These are phyloP conservation scores for Girardinichthys multiradiatus DNA, from an alignment of 2,113 vertebrate species.

Conservation along the genomic window DNA sequence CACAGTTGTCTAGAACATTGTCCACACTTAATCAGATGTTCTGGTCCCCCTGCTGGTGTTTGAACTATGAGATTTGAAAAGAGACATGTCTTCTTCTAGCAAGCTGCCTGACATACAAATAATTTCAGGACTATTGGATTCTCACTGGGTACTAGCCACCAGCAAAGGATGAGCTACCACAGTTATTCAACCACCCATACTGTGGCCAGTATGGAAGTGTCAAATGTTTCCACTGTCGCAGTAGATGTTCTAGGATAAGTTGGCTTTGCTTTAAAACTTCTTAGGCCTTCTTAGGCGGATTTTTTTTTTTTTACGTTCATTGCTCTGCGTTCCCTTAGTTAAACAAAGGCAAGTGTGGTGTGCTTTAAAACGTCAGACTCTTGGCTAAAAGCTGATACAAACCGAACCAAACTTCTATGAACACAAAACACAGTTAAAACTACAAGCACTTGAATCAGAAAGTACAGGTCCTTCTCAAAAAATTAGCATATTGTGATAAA, in stretches of 20 bases:
- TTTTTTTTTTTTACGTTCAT: too few species aligned
- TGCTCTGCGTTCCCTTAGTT: too few species aligned
- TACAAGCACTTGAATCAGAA: too few species aligned
- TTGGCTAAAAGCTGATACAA: too few species aligned
- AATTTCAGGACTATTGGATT: slow-evolving; percentile 20
- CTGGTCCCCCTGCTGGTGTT: slow-evolving; percentile 39
- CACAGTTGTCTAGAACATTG: slow-evolving; percentile 48
- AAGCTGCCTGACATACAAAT: slow-evolving; percentile 25
- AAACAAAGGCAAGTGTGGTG: too few species aligned
- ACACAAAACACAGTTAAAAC: too few species aligned
- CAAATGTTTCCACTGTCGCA: slow-evolving; percentile 30
- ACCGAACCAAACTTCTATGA: too few species aligned
- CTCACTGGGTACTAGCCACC: slow-evolving; percentile 16
- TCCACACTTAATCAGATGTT: slow-evolving; percentile 21
- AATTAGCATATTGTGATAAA: too few species aligned
- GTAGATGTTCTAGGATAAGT: slow-evolving; percentile 50
- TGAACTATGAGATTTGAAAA: slow-evolving; percentile 26
- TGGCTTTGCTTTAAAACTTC: too few species aligned
- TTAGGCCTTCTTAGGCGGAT: too few species aligned
- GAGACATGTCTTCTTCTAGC: slow-evolving; percentile 15
- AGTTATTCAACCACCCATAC: not conserved
- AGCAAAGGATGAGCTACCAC: slow-evolving; percentile 14
- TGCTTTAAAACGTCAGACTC: too few species aligned
- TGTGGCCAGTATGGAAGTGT: slow-evolving; percentile 10
- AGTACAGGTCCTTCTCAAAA: too few species aligned